Conservation (phyloP, 1,140 invertebrate genomes). For the Drosophila hydei region DNA sequence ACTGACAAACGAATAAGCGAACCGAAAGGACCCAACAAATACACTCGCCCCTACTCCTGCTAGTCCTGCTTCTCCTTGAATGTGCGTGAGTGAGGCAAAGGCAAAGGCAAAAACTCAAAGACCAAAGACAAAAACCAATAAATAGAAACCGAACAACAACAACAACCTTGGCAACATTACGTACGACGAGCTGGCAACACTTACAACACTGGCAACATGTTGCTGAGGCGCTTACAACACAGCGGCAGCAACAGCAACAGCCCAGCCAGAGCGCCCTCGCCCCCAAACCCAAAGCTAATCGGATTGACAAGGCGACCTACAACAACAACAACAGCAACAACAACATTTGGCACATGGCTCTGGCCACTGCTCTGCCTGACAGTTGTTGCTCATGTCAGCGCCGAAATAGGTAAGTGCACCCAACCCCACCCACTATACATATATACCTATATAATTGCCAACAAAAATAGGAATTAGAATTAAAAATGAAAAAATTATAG, state of each 20-base stretch:
- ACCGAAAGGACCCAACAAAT: slow-evolving; percentile 7
- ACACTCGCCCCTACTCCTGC: background rate
- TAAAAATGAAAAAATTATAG: slow-evolving; percentile 24
- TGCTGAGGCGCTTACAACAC: slow-evolving; percentile 55
- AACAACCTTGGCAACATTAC: slow-evolving; percentile 39
- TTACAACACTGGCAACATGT: slow-evolving; percentile 49
- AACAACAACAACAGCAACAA: slow-evolving; percentile 27
- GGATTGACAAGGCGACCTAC: slow-evolving; percentile 43
- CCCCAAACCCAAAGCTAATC: slow-evolving; percentile 37
- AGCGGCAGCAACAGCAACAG: slow-evolving; percentile 34
- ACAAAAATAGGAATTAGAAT: slow-evolving; percentile 13
- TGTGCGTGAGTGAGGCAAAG: slow-evolving; percentile 43
- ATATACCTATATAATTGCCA: background rate
- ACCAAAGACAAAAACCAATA: slow-evolving; percentile 10
- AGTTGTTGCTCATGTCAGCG: slow-evolving; percentile 47
- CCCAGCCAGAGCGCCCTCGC: slow-evolving; percentile 2
- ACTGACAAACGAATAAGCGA: slow-evolving; percentile 42
- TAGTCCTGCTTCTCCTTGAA: slow-evolving; percentile 17
- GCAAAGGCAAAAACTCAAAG: slow-evolving; percentile 15
- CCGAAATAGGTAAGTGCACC: slow-evolving; percentile 68
- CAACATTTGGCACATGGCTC: slow-evolving; percentile 33
- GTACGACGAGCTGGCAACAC: slow-evolving; percentile 48
- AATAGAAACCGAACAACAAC: slow-evolving; percentile 6
- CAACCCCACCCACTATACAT: background rate
- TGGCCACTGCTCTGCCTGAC: slow-evolving; percentile 47